Conservation (phyloP, 2,888 invertebrate species). For the Heteromyza rotundicornis region DNA sequence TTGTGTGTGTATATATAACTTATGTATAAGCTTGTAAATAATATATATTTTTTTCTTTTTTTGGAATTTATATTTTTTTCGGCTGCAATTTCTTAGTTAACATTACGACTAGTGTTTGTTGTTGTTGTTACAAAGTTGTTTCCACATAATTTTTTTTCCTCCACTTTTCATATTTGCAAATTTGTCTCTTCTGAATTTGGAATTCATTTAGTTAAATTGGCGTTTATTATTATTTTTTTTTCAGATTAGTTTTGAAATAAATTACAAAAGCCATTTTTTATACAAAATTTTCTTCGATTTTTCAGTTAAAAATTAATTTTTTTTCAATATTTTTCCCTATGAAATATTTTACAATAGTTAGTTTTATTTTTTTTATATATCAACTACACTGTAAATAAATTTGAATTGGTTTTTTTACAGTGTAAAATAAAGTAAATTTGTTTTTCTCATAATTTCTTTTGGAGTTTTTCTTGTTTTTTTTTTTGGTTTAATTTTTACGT, state of each 20-base stretch:
- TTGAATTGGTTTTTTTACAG: not conserved
- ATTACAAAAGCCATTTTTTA: constrained; percentile 57
- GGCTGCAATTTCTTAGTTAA: constrained; percentile 46
- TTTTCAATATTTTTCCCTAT: constrained; percentile 29
- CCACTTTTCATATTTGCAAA: too few relatives aligned
- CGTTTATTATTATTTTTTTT: constrained; percentile 47
- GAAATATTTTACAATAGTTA: constrained; percentile 52
- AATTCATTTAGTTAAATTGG: constrained; percentile 43
- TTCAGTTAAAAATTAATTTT: too few relatives aligned
- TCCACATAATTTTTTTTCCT: constrained; percentile 29
- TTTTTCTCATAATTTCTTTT: too few relatives aligned
- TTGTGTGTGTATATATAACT: not conserved
- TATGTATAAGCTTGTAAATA: constrained; percentile 27
- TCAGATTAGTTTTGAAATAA: constrained; percentile 52
- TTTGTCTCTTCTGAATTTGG: constrained; percentile 14
- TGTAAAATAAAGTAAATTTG: not conserved
- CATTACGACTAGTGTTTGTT: constrained; percentile 53
- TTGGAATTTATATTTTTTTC: not conserved
- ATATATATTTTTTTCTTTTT: constrained; percentile 19
- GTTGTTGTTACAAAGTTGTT: constrained; percentile 22
- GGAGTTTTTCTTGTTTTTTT: constrained; percentile 10
- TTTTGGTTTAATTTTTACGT: too few relatives aligned
- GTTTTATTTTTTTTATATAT: constrained; percentile 21
- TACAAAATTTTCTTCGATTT: constrained; percentile 39
- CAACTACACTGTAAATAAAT: constrained; percentile 5